These are phyloP conservation scores for Ormyrus thymus DNA, from an alignment of 2,888 invertebrate species.

Conservation along the genomic window DNA sequence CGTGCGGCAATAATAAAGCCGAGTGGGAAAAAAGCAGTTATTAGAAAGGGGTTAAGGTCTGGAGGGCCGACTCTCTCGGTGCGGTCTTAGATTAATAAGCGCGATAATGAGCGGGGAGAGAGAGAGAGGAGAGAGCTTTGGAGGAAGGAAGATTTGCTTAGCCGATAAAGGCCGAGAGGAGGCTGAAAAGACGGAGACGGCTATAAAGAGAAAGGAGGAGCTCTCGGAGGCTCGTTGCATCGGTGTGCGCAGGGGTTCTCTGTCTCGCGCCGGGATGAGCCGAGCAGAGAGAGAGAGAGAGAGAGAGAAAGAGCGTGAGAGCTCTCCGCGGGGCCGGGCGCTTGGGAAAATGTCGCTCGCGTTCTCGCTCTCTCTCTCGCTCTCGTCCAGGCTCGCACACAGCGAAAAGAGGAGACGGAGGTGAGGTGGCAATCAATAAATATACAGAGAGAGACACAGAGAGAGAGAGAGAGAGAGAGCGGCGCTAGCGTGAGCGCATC, in stretches of 20 bases:
- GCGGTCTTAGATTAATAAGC: slow-evolving; percentile 33
- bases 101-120: slow-evolving; percentile 53
- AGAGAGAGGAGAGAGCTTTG: slow-evolving; percentile 33
- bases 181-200: slow-evolving; percentile 10
- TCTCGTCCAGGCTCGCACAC: slow-evolving; percentile 12
- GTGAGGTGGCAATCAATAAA: slow-evolving; percentile 75
- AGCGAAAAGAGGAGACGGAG: slow-evolving; percentile 59
- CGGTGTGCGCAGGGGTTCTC: background rate
- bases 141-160: slow-evolving; percentile 36
- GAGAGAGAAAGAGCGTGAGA: background rate
- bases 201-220: slow-evolving; percentile 5
- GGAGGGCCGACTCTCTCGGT: background rate
- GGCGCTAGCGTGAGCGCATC: slow-evolving; percentile 38
- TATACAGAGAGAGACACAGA: slow-evolving; percentile 68
- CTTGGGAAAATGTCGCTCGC: slow-evolving; percentile 33
- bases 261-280: background rate
- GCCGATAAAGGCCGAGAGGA: slow-evolving; percentile 34
- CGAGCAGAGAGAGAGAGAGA: slow-evolving; percentile 36
- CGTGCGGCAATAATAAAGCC: no score
- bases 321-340: slow-evolving; percentile 4
- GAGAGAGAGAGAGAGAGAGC: slow-evolving; percentile 32
- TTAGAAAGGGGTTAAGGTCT: background rate
- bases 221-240: background rate
- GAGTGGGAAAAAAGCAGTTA: slow-evolving; percentile 23
- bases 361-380: background rate